Conservation (phyloP, 2,113 vertebrate species). For the Barbus barbus region DNA sequence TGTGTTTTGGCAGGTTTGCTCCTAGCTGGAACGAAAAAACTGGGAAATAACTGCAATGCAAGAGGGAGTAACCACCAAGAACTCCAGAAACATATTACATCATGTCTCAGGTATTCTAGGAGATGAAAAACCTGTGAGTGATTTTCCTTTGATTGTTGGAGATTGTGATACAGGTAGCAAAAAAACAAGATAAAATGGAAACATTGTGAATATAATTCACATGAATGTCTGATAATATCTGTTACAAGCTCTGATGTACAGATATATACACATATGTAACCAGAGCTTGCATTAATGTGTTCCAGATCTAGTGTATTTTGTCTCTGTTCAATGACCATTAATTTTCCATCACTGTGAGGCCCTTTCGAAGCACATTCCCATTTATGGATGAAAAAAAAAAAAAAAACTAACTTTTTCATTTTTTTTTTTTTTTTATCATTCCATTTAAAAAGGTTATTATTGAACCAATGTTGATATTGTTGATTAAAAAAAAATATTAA, state of each 20-base stretch:
- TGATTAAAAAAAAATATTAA: neutral
- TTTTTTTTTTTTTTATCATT: neutral
- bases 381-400: neutral
- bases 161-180: conserved; percentile 7
- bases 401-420: neutral
- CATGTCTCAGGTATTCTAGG: conserved; percentile 32
- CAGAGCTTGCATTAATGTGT: neutral
- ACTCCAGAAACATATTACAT: conserved; percentile 34
- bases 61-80: conserved; percentile 22
- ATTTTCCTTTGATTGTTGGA: conserved; percentile 29
- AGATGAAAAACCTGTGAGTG: neutral
- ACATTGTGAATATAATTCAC: neutral
- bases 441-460: neutral
- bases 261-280: neutral
- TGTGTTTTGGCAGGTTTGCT: conserved; percentile 30
- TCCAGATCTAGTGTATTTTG: neutral
- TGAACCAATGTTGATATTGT: conserved; percentile 1
- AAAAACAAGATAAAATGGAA: neutral
- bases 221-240: neutral
- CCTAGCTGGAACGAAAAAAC: conserved; percentile 28
- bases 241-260: neutral
- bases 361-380: neutral
- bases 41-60: conserved; percentile 34
- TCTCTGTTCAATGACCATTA: neutral
- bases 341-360: neutral